A percentile compares a stretch with the other conserved stretches of the same genome.
phyloP scores from a whole-genome alignment of 2,797 vertebrate species.

The Protosalanx chinensis region DNA sequence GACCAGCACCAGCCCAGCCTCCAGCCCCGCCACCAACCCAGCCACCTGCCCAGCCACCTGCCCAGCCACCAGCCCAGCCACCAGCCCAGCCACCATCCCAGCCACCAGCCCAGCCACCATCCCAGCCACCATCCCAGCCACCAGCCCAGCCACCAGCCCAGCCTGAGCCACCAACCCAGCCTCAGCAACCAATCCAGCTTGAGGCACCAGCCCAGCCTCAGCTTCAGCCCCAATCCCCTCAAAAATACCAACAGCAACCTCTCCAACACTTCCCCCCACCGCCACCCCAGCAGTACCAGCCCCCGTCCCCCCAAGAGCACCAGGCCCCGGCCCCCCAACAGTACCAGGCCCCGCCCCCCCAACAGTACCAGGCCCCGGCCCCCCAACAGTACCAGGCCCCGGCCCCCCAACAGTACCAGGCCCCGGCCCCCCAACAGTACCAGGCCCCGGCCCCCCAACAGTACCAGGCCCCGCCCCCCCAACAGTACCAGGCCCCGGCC shows the following conservation, averaged over 20 bases:
- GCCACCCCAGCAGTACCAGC: background rate
- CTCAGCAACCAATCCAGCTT: background rate
- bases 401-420: slow-evolving; percentile 5
- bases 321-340: background rate
- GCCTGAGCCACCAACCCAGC: background rate
- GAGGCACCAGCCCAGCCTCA: slow-evolving; percentile 1
- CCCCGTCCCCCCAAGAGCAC: background rate
- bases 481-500: slow-evolving; percentile 16
- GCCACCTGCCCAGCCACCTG: background rate
- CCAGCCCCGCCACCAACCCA: background rate
- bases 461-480: background rate
- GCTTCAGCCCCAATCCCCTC: background rate
- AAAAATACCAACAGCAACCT: background rate
- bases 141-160: background rate
- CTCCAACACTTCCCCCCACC: background rate
- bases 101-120: background rate
- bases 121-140: background rate
- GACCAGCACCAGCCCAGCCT: slow-evolving; percentile 21
- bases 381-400: background rate
- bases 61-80: background rate
- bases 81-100: background rate
- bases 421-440: background rate
- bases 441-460: slow-evolving; percentile 51
- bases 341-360: background rate
- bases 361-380: background rate